These are phyloP conservation scores for Auanema freiburgensis DNA, from an alignment of 2,888 invertebrate genomes.

Conservation along the genomic window DNA sequence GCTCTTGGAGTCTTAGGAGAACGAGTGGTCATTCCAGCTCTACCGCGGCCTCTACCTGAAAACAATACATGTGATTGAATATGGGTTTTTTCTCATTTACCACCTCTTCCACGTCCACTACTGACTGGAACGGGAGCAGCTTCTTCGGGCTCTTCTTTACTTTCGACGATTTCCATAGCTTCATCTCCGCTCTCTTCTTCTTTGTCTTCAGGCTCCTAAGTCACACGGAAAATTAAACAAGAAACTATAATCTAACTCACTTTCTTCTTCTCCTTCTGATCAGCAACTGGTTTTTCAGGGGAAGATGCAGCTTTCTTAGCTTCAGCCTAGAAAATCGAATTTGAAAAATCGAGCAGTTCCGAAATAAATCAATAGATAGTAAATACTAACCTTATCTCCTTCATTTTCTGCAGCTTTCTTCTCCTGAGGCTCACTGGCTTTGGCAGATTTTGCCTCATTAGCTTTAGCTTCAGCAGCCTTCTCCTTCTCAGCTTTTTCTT, in stretches of 20 bases:
- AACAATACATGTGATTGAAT: background rate
- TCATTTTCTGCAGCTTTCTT: slow-evolving; percentile 4
- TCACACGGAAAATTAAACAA: slow-evolving; percentile 1
- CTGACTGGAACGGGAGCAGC: slow-evolving; percentile 16
- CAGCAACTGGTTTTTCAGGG: slow-evolving; percentile 10
- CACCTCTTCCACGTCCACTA: slow-evolving; percentile 29
- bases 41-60: slow-evolving; percentile 45
- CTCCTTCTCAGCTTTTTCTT: slow-evolving; percentile 8
- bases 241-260: too few relatives aligned
- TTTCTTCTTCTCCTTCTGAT: slow-evolving; percentile 5
- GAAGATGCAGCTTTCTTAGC: slow-evolving; percentile 12
- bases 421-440: slow-evolving; percentile 9
- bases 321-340: background rate
- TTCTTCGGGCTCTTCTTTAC: slow-evolving; percentile 19
- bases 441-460: background rate
- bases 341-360: too few relatives aligned
- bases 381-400: slow-evolving; percentile 1
- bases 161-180: slow-evolving; percentile 18
- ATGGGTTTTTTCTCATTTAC: slow-evolving; percentile 28
- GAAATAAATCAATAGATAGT: background rate
- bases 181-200: slow-evolving; percentile 19
- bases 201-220: slow-evolving; percentile 16
- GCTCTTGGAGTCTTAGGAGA: slow-evolving; percentile 21
- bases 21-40: slow-evolving; percentile 24
- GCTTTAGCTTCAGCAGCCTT: slow-evolving; percentile 12